Evolutionary conservation across 2,888 invertebrate species (phyloP).

Genomic region (Sarcophaga carnaria): DNA sequence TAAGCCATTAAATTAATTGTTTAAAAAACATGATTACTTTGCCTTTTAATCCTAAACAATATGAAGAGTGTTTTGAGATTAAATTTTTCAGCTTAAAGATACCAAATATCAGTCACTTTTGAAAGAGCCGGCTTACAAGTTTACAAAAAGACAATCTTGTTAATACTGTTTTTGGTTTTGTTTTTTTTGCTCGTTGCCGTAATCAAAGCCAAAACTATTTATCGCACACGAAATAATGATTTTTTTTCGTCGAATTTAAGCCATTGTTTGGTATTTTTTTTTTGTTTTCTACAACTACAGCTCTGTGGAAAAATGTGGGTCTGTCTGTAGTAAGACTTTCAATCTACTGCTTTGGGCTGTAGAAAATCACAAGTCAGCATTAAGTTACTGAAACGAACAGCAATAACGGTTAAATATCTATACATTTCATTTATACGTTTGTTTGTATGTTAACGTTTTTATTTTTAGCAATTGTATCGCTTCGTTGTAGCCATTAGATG

Average conservation of each 20-base stretch:
- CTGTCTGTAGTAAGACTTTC: not conserved
- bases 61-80: no score
- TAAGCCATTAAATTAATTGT: no score
- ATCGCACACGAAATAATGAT: not conserved
- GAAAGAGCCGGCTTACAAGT: conserved; percentile 9
- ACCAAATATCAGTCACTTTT: not conserved
- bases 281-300: not conserved
- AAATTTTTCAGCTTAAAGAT: no score
- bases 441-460: not conserved
- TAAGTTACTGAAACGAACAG: conserved; percentile 29
- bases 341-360: not conserved
- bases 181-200: no score
- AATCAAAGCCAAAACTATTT: not conserved
- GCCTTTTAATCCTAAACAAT: no score
- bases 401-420: conserved; percentile 31
- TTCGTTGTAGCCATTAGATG: conserved; percentile 47
- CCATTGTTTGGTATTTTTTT: not conserved
- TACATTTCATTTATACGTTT: not conserved
- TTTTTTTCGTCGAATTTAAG: not conserved
- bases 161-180: conserved; percentile 29
- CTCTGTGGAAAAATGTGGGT: not conserved
- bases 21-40: no score
- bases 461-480: conserved; percentile 7
- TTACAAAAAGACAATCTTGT: conserved; percentile 24
- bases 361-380: conserved; percentile 27